Evolutionary conservation across 2,888 invertebrate species (phyloP).

Genomic region (Caenorhabditis sinica): DNA sequence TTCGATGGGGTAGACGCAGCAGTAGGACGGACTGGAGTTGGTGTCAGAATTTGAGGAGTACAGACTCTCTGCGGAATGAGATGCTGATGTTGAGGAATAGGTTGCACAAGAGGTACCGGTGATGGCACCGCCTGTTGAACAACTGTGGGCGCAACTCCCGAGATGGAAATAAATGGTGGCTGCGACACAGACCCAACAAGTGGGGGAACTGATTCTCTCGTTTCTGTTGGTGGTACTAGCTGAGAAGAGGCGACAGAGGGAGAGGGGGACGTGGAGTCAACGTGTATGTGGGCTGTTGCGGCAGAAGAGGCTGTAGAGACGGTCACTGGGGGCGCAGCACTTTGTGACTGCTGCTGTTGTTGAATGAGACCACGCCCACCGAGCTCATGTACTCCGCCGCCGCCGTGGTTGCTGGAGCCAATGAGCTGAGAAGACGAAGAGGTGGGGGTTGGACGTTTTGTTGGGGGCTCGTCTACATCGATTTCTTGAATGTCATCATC

Average conservation of each 20-base stretch:
- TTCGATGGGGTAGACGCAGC: conserved; percentile 31
- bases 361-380: conserved; percentile 22
- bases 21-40: conserved; percentile 39
- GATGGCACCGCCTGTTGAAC: conserved; percentile 9
- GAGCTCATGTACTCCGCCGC: conserved; percentile 17
- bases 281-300: conserved; percentile 28
- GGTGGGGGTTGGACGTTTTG: conserved; percentile 29
- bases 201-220: conserved; percentile 12
- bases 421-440: conserved; percentile 30
- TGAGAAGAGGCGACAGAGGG: conserved; percentile 25
- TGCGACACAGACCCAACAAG: conserved; percentile 4
- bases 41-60: conserved; percentile 38
- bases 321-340: conserved; percentile 30
- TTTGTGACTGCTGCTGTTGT: conserved; percentile 36
- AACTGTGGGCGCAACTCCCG: conserved; percentile 10
- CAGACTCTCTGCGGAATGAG: conserved; percentile 17
- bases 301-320: conserved; percentile 19
- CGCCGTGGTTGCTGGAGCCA: neutral
- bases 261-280: conserved; percentile 30
- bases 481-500: neutral
- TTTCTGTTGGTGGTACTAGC: conserved; percentile 10
- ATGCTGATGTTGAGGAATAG: conserved; percentile 20
- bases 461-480: conserved; percentile 30
- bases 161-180: conserved; percentile 4
- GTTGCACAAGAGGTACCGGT: conserved; percentile 18